Percentiles rank a stretch among this genome's conserved stretches.
Evolutionary conservation across 2,888 invertebrate genomes (phyloP).

Genomic region (Dolichomitus sp.): DNA sequence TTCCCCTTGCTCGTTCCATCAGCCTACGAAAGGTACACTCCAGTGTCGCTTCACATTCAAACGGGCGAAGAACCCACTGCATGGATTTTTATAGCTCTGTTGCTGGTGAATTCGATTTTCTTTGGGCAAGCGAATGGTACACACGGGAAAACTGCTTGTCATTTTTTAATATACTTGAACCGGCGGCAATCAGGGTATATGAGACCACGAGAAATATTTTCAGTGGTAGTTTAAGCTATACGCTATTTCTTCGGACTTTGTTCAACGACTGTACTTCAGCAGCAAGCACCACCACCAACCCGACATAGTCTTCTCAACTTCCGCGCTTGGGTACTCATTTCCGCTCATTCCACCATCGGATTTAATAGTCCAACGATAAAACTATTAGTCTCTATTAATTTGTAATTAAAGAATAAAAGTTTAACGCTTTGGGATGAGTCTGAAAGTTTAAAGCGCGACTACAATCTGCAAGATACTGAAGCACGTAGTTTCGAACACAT

Average conservation of each 20-base stretch:
- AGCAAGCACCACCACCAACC: constrained; percentile 12
- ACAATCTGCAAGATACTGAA: background rate
- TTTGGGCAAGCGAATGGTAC: constrained; percentile 10
- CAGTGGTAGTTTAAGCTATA: background rate
- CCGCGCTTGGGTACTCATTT: constrained; percentile 52
- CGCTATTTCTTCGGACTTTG: constrained; percentile 13
- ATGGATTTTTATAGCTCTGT: constrained; percentile 37
- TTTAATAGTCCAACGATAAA: constrained; percentile 80
- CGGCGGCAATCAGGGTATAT: background rate
- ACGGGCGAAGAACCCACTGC: background rate
- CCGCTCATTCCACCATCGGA: constrained; percentile 60
- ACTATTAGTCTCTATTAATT: constrained; percentile 83
- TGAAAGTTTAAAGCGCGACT: constrained; percentile 25
- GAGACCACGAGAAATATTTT: constrained; percentile 4
- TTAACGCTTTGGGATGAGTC: constrained; percentile 65
- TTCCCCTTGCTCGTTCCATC: constrained; percentile 38
- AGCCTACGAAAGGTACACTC: constrained; percentile 27
- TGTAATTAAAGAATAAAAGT: constrained; percentile 79
- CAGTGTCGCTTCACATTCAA: constrained; percentile 23
- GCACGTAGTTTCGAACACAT: background rate
- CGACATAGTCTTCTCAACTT: constrained; percentile 57
- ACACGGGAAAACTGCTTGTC: constrained; percentile 15
- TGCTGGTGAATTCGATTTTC: constrained; percentile 39
- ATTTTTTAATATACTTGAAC: constrained; percentile 19
- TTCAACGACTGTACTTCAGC: constrained; percentile 20